Conservation (phyloP, 1,140 invertebrate genomes). For the Atta texana region DNA sequence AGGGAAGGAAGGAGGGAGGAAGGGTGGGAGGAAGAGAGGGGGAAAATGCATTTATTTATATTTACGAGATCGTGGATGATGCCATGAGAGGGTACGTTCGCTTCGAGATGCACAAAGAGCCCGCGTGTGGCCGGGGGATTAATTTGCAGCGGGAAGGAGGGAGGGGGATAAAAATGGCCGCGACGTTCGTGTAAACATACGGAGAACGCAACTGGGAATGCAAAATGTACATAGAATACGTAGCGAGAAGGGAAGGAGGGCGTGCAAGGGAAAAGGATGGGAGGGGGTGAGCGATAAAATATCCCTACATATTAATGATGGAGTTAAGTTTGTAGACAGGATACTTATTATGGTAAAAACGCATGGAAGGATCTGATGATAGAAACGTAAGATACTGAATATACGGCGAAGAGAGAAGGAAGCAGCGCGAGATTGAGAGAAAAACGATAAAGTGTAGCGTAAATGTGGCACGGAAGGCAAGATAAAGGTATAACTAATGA, state of each 20-base stretch:
- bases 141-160: slow-evolving; percentile 4
- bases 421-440: not conserved
- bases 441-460: not conserved
- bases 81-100: slow-evolving; percentile 38
- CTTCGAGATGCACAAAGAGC: slow-evolving; percentile 45
- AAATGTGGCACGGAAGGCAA: not conserved
- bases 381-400: not conserved
- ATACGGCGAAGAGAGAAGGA: not conserved
- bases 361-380: not conserved
- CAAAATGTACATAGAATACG: slow-evolving; percentile 16
- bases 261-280: not conserved
- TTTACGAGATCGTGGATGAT: slow-evolving; percentile 54
- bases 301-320: slow-evolving; percentile 13
- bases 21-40: not conserved
- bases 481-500: not conserved
- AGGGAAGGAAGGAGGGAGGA: no score
- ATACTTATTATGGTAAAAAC: not conserved
- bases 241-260: not conserved
- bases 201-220: not conserved
- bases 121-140: slow-evolving; percentile 32
- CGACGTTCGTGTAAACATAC: slow-evolving; percentile 44
- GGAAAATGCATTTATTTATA: slow-evolving; percentile 56
- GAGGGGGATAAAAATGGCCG: slow-evolving; percentile 36
- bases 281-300: not conserved
- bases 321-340: not conserved